These are phyloP conservation scores for Amiota mariae DNA, from an alignment of 2,888 invertebrate genomes.

Conservation along the genomic window DNA sequence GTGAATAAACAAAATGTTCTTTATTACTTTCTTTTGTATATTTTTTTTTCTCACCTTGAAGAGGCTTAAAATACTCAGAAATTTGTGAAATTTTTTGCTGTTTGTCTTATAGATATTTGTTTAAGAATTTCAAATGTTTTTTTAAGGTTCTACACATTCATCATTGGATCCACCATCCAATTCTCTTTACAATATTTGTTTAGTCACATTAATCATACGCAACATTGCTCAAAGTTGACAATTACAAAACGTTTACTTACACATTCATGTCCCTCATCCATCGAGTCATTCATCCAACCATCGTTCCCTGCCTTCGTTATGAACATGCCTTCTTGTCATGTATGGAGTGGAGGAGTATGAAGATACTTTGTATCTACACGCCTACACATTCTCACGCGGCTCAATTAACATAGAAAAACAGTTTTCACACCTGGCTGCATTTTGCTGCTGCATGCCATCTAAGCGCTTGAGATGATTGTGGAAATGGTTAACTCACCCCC, in stretches of 20 bases:
- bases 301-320: neutral
- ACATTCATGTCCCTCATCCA: neutral
- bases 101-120: no score
- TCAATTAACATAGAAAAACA: constrained; percentile 42
- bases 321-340: neutral
- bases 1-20: no score
- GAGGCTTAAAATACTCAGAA: no score
- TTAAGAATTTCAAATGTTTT: no score
- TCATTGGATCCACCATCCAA: no score
- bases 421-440: constrained; percentile 61
- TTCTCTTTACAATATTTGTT: neutral
- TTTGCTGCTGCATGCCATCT: neutral
- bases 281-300: neutral
- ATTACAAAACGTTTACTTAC: constrained; percentile 23
- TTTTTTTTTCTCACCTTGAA: no score
- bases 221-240: constrained; percentile 31
- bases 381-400: neutral
- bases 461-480: no score
- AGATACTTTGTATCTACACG: neutral
- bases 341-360: no score
- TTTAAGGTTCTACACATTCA: no score
- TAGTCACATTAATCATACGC: constrained; percentile 52
- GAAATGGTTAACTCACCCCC: no score
- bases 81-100: no score
- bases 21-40: no score